phyloP scores from a whole-genome alignment of 2,113 vertebrate species.

The Merops nubicus region DNA sequence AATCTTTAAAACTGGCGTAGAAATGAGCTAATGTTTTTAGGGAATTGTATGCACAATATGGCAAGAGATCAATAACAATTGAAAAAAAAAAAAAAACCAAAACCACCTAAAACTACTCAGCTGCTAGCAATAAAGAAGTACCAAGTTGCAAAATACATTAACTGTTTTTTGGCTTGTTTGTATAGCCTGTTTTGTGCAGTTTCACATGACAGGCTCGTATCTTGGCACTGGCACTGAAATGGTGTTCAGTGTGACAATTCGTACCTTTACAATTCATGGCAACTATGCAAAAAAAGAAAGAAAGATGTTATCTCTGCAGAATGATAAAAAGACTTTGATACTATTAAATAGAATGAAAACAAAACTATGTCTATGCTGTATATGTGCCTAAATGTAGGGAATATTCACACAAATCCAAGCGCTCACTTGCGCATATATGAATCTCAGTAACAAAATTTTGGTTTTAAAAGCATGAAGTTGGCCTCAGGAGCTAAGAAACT shows the following conservation, averaged over 20 bases:
- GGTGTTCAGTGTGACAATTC: not conserved
- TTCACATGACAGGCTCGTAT: not conserved
- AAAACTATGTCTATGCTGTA: not conserved
- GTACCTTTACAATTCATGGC: not conserved
- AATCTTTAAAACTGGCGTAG: slow-evolving; percentile 53
- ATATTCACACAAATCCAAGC: not conserved
- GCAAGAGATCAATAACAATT: slow-evolving; percentile 65
- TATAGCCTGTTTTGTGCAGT: not conserved
- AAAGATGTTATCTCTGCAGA: not conserved
- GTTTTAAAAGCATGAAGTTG: slow-evolving; percentile 70
- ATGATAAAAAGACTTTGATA: not conserved
- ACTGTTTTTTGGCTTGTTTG: slow-evolving; percentile 22
- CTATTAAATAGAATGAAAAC: not conserved
- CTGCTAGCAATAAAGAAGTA: slow-evolving; percentile 62
- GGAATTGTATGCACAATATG: slow-evolving; percentile 65
- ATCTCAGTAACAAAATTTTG: slow-evolving; percentile 55
- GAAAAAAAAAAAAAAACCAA: not conserved
- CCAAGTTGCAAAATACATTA: slow-evolving; percentile 52
- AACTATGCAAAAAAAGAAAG: not conserved
- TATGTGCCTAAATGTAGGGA: not conserved
- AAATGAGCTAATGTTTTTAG: slow-evolving; percentile 75
- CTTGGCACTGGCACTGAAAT: not conserved
- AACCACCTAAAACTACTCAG: slow-evolving; percentile 33
- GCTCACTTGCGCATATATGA: not conserved
- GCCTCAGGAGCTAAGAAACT: slow-evolving; percentile 68